Evolutionary conservation across 2,797 vertebrate species (phyloP), one percentile per base, ranked within the genome.

Genomic region (Enteromius mattozi): DNA sequence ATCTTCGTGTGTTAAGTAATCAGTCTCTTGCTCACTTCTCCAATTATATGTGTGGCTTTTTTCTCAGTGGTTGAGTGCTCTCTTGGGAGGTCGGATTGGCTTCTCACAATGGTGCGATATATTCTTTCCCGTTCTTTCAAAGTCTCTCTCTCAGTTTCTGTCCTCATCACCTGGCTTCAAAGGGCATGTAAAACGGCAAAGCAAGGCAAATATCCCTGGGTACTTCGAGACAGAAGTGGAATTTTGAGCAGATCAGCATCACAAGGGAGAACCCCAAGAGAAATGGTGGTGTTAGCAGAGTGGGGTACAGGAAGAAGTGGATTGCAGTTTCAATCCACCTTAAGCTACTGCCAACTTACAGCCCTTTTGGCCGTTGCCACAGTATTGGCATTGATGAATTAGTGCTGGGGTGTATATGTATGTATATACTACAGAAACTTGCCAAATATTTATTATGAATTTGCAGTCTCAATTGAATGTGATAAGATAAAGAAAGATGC

Each of bases 131-230:
- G 13, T 80, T 61, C 17, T 47, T 70, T 86, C 30, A 59, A 81
- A 74, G 56, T 65, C 65, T 77, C 66, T 37, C 42, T 71, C 66
- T 84, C 78, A 68, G 56, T 70, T 45, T 80, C 61, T 75, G 65
- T 47, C 8, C 47, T 85, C 47, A 90, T 92, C 92, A 88, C 91
- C 88, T 85, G 88, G 83, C 92, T 93, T 94, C 91, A 94, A 93
- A 94, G 89, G 91, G 81, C 35, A 85, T 27, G 85, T 83, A 66
- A 78, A 88, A 90, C 88, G 88, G 89, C 88, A 90, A 90, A 93
- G 92, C 83, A 79, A 85, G 33, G 82, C 81, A 83, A 82, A 77
- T 82, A 83, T 79, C 80, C 88, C 88, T 82, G 86, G 86, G 85
- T 88, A 88, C 88, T 87, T 84, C 86, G 86, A 87, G 79, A 86